Conservation (phyloP, 2,113 vertebrate species). For the human region GRCh38 chr11:16040501-16041000, state of each 20-base stretch:
- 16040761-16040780: not conserved
- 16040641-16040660: conserved; percentile 47
- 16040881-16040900: conserved; percentile 50
- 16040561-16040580: conserved; percentile 21
- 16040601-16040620: not conserved
- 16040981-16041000: conserved; percentile 56
- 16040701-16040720: not conserved
- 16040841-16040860: not conserved
- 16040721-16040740: not conserved
- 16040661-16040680: conserved; percentile 40
- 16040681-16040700: conserved; percentile 37
- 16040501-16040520: not conserved
- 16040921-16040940: not conserved
- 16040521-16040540: not conserved
- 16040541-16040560: not conserved
- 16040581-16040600: not conserved
- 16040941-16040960: not conserved
- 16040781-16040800: conserved; percentile 7
- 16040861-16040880: not conserved
- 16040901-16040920: not conserved
- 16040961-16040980: not conserved
- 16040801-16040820: not conserved
- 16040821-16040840: not conserved
- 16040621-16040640: not conserved
- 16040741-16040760: not conserved